Evolutionary conservation across 2,797 vertebrate genomes (phyloP), one percentile per base, ranked within the genome.

Genomic region (Acanthopagrus latus): DNA sequence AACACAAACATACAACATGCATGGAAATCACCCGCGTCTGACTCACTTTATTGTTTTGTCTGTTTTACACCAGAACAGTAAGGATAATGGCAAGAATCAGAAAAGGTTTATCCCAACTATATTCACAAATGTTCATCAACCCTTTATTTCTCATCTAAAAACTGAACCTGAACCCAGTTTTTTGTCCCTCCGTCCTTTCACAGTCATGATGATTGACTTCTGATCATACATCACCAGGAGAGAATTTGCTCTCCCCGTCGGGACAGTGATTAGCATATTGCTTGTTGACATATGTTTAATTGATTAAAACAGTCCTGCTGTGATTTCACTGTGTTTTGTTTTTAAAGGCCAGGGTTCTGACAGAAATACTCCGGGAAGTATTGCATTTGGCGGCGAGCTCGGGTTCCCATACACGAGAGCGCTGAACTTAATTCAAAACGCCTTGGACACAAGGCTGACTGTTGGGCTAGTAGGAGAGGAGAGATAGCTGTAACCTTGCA

Each of bases 301-400:
- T 94, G 94, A 94, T 95, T 95, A 91, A 94, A 94, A 91, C 88
- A 71, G 82, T 82, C 81, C 90, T 86, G 76, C 90, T 86, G 86
- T 86, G 91, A 93, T 93, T 94, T 94, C 91, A 86, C 90, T 86
- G 84, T 91, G 92, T 91, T 94, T 94, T 95, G 91, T 95, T 95
- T 95, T 94, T 71, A 90, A 93, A 93, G 91, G 91, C 93, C 58
- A 43, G 59, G 88, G 89, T 90, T 94, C 93, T 94, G 94, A 95
- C 94, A 95, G 94, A 95, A 95, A 94, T 94, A 93, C 91, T 94
- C 86, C 33, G 91, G 92, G 92, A 95, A 94, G 94, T 95, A 94
- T 95, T 95, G 93, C 93, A 89, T 94, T 95, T 96, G 95, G 95
- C 95, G 85, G 78, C 71, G 54, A 91, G 90, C 90, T 87, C 59